Evolutionary conservation across 1,140 invertebrate genomes (phyloP).

Genomic region (Caenorhabditis tropicalis): DNA sequence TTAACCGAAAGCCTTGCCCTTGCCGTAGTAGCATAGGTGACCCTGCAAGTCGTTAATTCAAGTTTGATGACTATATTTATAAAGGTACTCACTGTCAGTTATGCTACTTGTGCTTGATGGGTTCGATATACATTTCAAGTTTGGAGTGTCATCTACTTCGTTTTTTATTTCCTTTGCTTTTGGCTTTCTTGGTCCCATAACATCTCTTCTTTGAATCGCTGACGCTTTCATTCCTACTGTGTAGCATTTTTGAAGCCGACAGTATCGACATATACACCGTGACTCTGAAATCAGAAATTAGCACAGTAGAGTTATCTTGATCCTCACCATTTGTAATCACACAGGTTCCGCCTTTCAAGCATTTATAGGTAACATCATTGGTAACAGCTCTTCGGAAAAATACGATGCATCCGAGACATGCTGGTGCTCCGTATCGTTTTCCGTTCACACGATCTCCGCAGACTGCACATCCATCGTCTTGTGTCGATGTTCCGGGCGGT

Average conservation of each 20-base stretch:
- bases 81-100: not conserved
- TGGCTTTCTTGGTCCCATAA: slow-evolving; percentile 52
- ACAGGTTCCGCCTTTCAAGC: slow-evolving; percentile 38
- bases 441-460: slow-evolving; percentile 52
- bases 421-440: slow-evolving; percentile 50
- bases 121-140: not conserved
- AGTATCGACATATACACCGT: slow-evolving; percentile 53
- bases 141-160: not conserved
- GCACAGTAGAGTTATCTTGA: not conserved
- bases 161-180: slow-evolving; percentile 1
- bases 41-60: not conserved
- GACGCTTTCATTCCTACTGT: slow-evolving; percentile 52
- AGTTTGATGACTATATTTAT: not conserved
- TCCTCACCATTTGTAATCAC: slow-evolving; percentile 37
- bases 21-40: not conserved
- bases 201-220: slow-evolving; percentile 51
- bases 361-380: slow-evolving; percentile 44
- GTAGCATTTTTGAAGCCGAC: slow-evolving; percentile 52
- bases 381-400: slow-evolving; percentile 52
- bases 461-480: slow-evolving; percentile 40
- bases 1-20: not conserved
- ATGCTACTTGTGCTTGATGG: slow-evolving; percentile 12
- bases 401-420: slow-evolving; percentile 54
- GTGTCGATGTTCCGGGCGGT: not conserved
- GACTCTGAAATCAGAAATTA: slow-evolving; percentile 47